phyloP scores from a whole-genome alignment of 2,113 vertebrate genomes.

The Chlamydotis undulata region DNA sequence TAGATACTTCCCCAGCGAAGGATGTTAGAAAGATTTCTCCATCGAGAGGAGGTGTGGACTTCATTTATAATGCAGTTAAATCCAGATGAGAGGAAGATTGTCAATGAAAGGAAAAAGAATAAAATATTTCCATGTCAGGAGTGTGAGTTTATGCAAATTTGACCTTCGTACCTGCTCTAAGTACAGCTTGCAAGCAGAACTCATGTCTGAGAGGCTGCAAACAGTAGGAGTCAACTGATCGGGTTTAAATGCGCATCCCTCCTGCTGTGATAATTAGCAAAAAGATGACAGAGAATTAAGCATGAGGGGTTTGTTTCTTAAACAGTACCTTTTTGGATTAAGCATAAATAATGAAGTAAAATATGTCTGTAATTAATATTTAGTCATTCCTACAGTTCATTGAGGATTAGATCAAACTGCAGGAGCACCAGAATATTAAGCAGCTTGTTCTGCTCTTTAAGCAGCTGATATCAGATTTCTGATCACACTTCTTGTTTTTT shows the following conservation, averaged over 20 bases:
- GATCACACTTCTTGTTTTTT: not conserved
- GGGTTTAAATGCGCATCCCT: not conserved
- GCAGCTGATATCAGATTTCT: not conserved
- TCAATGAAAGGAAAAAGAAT: not conserved
- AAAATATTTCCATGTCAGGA: not conserved
- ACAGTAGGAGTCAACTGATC: not conserved
- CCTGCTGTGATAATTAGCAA: conserved; percentile 34
- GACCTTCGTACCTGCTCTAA: not conserved
- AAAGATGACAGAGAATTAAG: conserved; percentile 40
- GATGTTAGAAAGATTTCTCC: not conserved
- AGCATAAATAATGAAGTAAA: conserved; percentile 13
- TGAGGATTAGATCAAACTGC: not conserved
- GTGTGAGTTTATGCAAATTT: not conserved
- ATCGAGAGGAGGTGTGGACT: not conserved
- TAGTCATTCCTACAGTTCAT: not conserved
- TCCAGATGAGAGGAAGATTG: not conserved
- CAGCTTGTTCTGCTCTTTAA: not conserved
- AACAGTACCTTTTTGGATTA: conserved; percentile 26
- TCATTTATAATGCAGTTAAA: not conserved
- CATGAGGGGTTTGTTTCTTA: conserved; percentile 14
- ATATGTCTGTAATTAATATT: conserved; percentile 28
- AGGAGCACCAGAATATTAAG: conserved; percentile 16
- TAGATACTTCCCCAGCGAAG: not conserved
- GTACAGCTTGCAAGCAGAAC: not conserved
- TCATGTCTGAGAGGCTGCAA: not conserved